A percentile compares a stretch with the other conserved stretches of the same genome.
Evolutionary conservation across 1,140 invertebrate species (phyloP).

Genomic region (Leptoteleia sp.): DNA sequence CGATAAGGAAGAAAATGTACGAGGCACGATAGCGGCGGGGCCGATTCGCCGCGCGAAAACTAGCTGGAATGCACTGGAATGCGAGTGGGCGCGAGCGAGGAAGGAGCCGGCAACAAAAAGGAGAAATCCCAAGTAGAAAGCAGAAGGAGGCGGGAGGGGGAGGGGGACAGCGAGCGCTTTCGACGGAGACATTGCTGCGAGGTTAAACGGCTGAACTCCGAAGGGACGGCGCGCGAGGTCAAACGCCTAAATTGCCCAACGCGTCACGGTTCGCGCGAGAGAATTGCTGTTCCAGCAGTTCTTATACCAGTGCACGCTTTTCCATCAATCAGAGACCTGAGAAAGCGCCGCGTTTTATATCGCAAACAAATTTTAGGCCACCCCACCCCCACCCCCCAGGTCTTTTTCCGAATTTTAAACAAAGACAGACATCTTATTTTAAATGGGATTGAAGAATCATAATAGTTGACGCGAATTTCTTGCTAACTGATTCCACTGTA

Average conservation of each 20-base stretch:
- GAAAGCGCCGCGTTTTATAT: constrained; percentile 3
- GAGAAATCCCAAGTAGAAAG: constrained; percentile 66
- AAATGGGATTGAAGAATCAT: too few species aligned
- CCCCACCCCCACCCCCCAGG: too few species aligned
- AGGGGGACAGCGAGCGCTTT: constrained; percentile 65
- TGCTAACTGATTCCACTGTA: too few species aligned
- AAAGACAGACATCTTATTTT: too few species aligned
- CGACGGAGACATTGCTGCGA: constrained; percentile 76
- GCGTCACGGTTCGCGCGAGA: constrained; percentile 68
- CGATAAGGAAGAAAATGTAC: constrained; percentile 66
- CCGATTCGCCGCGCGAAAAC: constrained; percentile 45
- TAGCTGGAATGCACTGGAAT: constrained; percentile 64
- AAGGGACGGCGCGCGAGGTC: constrained; percentile 71
- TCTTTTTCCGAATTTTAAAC: too few species aligned
- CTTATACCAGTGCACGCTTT: constrained; percentile 15
- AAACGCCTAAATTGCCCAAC: constrained; percentile 80
- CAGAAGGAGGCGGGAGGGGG: too few species aligned
- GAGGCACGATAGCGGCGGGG: constrained; percentile 50
- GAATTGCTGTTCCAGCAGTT: constrained; percentile 4
- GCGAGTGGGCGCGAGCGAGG: constrained; percentile 58
- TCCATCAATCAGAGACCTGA: constrained; percentile 28
- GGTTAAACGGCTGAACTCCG: constrained; percentile 78
- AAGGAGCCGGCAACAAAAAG: constrained; percentile 41
- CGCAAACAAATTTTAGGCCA: constrained; percentile 11
- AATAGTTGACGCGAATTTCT: too few species aligned